Base-by-base conservation (phyloP, 2,888 invertebrate species). In the Thumatha senex region DNA sequence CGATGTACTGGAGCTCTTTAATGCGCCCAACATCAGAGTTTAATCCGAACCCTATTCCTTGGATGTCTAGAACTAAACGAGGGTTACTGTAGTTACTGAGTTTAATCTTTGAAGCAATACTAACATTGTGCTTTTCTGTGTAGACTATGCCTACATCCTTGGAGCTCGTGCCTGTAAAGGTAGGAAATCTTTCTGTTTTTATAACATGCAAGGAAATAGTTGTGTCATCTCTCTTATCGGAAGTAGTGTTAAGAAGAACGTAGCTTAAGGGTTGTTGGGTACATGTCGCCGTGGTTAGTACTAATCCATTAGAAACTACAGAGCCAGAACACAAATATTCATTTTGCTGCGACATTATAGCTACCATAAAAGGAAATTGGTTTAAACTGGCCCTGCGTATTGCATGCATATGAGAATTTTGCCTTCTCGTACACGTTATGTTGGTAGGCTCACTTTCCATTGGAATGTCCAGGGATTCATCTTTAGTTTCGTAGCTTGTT, bases 301-400 rank as follows among this genome's bases (percentile, higher is more conserved):
- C 71, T 46, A 90, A 31, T 10, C 89, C 86, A 55, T 86, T 84
- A 1, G 88, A 79, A 8, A 91, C 70, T 15, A 90, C 59, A 29
- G 81, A 60, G 38, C 90, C 90, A 15, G 89, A 74, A 63, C 90
- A 91, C 33, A 89, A 58, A 58, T 84, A 87, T 64, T 86, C 84
- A 59, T 86, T 76, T 59, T 83, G 80, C 40, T 82, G 76, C 11
- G 89, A 86, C 84, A 89, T 83, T 39, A 89, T 58, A 7, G 89
- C 84, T 12, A 70, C 89, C 72, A 90, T 78, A 53, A 89, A 91
- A 24, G 90, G 87, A 65, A 86, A 91, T 53, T 88, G 84, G 34
- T 70, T 77, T 29, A 54, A 41, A 39, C 43, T 52, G n/a, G 86
- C 89, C 31, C 54, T 13, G 30, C 58, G 67, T 66, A 89, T 81